Conservation (phyloP, 2,888 invertebrate species). For the Myopa tessellatipennis region DNA sequence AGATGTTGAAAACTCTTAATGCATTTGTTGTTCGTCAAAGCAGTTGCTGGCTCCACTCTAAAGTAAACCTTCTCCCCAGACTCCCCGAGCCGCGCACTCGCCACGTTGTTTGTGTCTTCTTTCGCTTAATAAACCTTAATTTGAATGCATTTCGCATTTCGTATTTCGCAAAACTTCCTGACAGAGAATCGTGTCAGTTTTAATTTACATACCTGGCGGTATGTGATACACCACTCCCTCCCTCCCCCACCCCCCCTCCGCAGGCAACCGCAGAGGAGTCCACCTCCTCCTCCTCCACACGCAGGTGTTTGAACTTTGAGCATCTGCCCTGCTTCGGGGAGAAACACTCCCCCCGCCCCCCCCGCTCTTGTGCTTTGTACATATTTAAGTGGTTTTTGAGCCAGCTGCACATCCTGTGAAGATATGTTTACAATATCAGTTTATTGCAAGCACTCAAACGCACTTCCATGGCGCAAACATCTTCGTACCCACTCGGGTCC, state of each 20-base stretch:
- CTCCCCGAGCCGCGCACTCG: no score
- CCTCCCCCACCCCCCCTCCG: not conserved
- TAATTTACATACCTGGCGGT: not conserved
- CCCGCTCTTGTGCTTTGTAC: conserved; percentile 9
- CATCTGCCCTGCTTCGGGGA: not conserved
- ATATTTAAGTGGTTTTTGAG: conserved; percentile 31
- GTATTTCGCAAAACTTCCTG: not conserved
- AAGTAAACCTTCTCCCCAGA: no score
- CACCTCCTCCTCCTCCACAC: not conserved
- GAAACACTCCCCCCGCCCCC: not conserved
- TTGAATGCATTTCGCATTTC: not conserved
- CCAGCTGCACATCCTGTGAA: not conserved
- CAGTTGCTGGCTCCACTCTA: no score
- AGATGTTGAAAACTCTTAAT: no score
- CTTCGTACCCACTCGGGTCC: not conserved
- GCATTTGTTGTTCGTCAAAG: no score
- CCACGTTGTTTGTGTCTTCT: no score
- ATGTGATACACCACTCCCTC: not conserved
- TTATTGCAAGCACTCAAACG: conserved; percentile 13
- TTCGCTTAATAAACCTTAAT: not conserved
- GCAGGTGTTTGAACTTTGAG: not conserved
- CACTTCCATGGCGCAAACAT: conserved; percentile 9
- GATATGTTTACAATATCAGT: conserved; percentile 8
- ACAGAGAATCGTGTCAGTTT: not conserved
- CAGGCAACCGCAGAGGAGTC: not conserved